Evolutionary conservation across 2,113 vertebrate genomes (phyloP).

Genomic region (Salminus brasiliensis): DNA sequence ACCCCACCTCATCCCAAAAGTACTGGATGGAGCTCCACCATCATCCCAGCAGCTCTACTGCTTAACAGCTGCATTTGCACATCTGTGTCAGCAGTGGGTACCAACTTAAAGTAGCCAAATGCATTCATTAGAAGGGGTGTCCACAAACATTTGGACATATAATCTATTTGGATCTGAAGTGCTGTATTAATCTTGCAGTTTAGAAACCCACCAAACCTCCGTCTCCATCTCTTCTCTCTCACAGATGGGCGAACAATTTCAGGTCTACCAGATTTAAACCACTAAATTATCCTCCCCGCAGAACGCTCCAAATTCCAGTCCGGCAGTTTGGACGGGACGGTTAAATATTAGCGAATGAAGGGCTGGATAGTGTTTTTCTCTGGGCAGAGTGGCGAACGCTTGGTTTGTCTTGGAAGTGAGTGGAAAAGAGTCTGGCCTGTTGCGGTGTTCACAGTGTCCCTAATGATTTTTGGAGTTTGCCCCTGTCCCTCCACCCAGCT

Average conservation of each 20-base stretch:
- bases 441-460: slow-evolving; percentile 10
- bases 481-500: slow-evolving; percentile 55
- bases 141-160: too few relatives aligned
- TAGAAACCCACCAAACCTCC: neutral
- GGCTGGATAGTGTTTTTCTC: neutral
- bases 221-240: too few relatives aligned
- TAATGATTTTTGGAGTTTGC: slow-evolving; percentile 32
- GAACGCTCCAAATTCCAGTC: neutral
- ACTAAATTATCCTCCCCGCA: neutral
- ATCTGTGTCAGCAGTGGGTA: too few relatives aligned
- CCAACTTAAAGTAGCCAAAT: too few relatives aligned
- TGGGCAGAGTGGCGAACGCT: slow-evolving; percentile 1
- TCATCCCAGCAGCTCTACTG: too few relatives aligned
- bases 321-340: neutral
- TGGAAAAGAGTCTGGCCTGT: neutral
- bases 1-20: too few relatives aligned
- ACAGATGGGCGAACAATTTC: neutral
- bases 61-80: too few relatives aligned
- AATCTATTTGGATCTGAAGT: too few relatives aligned
- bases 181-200: too few relatives aligned
- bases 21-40: too few relatives aligned
- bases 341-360: slow-evolving; percentile 30
- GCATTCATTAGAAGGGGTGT: too few relatives aligned
- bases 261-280: slow-evolving; percentile 7
- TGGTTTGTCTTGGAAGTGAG: slow-evolving; percentile 41